Conservation (phyloP, 2,113 vertebrate species). For the Tragelaphus imberbis region DNA sequence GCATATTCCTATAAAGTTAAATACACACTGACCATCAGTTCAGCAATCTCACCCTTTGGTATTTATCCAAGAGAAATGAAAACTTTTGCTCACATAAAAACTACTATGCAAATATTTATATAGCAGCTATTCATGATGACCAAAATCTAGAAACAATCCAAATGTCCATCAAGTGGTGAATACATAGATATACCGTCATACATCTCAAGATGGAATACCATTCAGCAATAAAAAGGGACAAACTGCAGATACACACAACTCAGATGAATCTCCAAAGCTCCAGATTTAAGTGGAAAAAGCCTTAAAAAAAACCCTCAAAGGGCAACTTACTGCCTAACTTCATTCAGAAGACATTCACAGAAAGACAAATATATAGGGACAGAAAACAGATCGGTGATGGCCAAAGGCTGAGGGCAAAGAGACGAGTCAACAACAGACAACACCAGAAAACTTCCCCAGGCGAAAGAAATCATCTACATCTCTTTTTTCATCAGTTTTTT, state of each 20-base stretch:
- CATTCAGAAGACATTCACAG: background rate
- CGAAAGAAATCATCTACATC: background rate
- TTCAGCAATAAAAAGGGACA: background rate
- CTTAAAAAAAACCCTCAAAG: background rate
- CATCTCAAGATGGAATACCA: background rate
- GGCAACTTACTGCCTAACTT: background rate
- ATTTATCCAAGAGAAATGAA: background rate
- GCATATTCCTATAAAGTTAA: background rate
- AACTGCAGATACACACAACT: background rate
- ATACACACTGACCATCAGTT: background rate
- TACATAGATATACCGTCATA: background rate
- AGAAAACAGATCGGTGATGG: background rate
- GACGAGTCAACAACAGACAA: background rate
- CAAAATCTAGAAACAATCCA: background rate
- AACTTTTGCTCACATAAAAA: background rate
- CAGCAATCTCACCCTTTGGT: background rate
- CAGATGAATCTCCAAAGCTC: background rate
- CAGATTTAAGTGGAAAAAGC: background rate
- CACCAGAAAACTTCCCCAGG: background rate
- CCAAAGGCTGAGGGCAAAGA: background rate
- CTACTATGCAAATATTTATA: background rate
- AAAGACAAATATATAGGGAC: background rate
- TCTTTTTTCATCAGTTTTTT: background rate
- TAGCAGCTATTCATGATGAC: background rate
- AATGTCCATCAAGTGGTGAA: background rate